These are phyloP conservation scores for Lindbergichthys nudifrons DNA, from an alignment of 2,797 vertebrate genomes.

Conservation along the genomic window DNA sequence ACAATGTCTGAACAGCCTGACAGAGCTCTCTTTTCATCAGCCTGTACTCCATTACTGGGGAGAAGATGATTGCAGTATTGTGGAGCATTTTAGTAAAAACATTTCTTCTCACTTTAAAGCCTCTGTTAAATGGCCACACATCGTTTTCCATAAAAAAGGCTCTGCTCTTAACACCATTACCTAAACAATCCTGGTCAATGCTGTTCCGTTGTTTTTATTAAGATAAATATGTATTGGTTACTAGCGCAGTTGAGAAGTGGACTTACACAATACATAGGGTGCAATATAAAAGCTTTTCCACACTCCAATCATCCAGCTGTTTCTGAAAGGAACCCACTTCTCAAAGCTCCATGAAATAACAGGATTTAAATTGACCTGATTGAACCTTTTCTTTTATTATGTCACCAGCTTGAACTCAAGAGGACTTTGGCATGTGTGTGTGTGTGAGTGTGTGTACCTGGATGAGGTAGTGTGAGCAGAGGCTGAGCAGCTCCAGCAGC, in stretches of 20 bases:
- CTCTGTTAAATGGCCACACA: too few species aligned
- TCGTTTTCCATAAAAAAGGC: too few species aligned
- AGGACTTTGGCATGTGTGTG: slow-evolving; percentile 3
- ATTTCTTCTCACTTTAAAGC: too few species aligned
- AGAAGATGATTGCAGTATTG: too few species aligned
- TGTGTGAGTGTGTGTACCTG: slow-evolving; percentile 61
- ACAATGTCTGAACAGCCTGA: not conserved
- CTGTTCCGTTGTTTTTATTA: not conserved
- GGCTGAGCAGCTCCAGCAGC: slow-evolving; percentile 94
- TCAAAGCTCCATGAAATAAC: not conserved
- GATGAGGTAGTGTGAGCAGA: slow-evolving; percentile 96
- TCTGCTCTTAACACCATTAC: not conserved
- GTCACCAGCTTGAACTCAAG: not conserved
- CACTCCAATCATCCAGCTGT: slow-evolving; percentile 19
- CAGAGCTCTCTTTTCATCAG: not conserved
- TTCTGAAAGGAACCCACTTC: slow-evolving; percentile 7
- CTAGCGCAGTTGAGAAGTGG: not conserved
- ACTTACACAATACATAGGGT: slow-evolving; percentile 3
- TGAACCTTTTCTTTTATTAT: slow-evolving; percentile 11
- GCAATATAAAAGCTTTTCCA: not conserved
- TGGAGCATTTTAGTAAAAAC: too few species aligned
- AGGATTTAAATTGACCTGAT: slow-evolving; percentile 22
- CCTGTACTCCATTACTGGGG: not conserved
- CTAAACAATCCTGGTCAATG: not conserved
- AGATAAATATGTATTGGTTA: not conserved